phyloP scores from a whole-genome alignment of 2,113 vertebrate species.

The Rattus norvegicus region GRCr8 NC_086026.1:13030501-13031000 shows the following conservation, averaged over 20 bases:
- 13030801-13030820: constrained; percentile 60
- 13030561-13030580: neutral
- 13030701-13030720: constrained; percentile 79
- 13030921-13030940: neutral
- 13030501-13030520: constrained; percentile 13
- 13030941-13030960: neutral
- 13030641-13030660: neutral
- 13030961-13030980: constrained; percentile 13
- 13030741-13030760: constrained; percentile 55
- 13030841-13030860: constrained; percentile 59
- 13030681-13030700: constrained; percentile 61
- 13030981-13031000: neutral
- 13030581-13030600: neutral
- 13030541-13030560: constrained; percentile 2
- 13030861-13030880: constrained; percentile 56
- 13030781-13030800: constrained; percentile 76
- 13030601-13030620: constrained; percentile 20
- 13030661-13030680: constrained; percentile 56
- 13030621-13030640: constrained; percentile 57
- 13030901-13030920: neutral
- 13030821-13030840: constrained; percentile 58
- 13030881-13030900: constrained; percentile 83
- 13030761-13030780: constrained; percentile 31
- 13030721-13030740: constrained; percentile 72
- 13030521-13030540: neutral